Evolutionary conservation across 2,113 vertebrate species (phyloP), one percentile per base, ranked within the genome.

Genomic region (Phycodurus eques): DNA sequence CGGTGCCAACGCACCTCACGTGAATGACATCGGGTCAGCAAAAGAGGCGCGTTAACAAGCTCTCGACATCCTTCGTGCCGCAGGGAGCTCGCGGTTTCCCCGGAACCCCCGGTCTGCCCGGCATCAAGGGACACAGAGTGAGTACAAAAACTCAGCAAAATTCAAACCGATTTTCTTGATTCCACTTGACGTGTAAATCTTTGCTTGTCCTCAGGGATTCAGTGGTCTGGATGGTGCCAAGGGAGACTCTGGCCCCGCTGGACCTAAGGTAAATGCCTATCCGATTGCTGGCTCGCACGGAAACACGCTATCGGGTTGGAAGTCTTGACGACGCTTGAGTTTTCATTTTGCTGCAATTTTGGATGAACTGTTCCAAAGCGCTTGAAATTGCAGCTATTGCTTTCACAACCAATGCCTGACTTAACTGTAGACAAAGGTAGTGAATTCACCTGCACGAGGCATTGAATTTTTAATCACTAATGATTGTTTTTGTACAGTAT

Each of bases 41-140:
- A 53, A 15, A 5, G 20, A 74, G 49, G 15, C 5, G 0, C 68
- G 27, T 20, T 71, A 63, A 31, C 59, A 42, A 68, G 56, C 17
- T 51, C 1, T 53, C 0, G 49, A 22, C 70, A 8, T 64, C 10
- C 35, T 54, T 27, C 9, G 1, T 67, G 42, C 5, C 46, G 10
- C 76, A 99, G 98, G 98, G 97, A 72, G 97, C 97, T 72, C 96
- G 98, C 78, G 98, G 98, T 84, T 95, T 99, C 88, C 98, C 98
- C 5, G 98, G 98, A 94, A 99, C 96, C 59, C 97, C 98, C 1
- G 97, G 98, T 66, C 93, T 99, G 63, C 97, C 97, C 3, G 98
- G 98, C 84, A 96, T 98, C 94, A 99, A 98, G 92, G 98, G 98
- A 93, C 96, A 98, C 95, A 93, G 97, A 92, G 98, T 99, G 79